Evolutionary conservation across 1,140 invertebrate species (phyloP), one percentile per base, ranked within the genome.

Genomic region (Bombus confusus): DNA sequence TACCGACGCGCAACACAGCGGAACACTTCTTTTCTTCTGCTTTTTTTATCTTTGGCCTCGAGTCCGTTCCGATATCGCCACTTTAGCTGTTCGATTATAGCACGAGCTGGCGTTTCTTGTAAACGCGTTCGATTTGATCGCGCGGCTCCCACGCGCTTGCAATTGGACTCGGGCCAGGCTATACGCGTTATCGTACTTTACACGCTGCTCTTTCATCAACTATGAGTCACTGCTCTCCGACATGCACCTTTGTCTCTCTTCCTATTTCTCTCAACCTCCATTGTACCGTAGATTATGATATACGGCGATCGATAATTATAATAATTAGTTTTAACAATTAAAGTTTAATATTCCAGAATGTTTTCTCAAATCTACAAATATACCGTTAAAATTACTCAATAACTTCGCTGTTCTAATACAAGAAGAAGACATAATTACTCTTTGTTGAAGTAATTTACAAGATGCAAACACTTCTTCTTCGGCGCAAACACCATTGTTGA

Each of bases 111-210:
- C 62, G 52, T 62, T 69, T 81, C 47, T 90, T 80, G 71, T 72
- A 41, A 85, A 81, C 66, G 52, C 74, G 79, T 79, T 87, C 79
- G 82, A 89, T 81, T 87, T 62, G 12, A 62, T 62, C 59, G 59
- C 59, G 28, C 66, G 47, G 31, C 22, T 2, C 59, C 66, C 52
- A 34, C 77, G 72, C 68, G 79, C 37, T 80, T 47, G 31, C 66
- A 89, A 89, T 80, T 90, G 89, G 89, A 90, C 47, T 31, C 52
- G 39, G 31, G 89, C 88, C 89, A 90, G 78, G 13, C 59, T 85
- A 80, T 81, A 71, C 64, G 74, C 68, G 52, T 78, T 80, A 52
- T 75, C 75, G 57, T 62, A 41, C 79, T 87, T 88, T 85, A 87
- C 78, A 83, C 79, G 76, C 72, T 77, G 52, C 74, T 66, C 88